Conservation (phyloP, 2,113 vertebrate genomes). For the Fregetta grallaria region DNA sequence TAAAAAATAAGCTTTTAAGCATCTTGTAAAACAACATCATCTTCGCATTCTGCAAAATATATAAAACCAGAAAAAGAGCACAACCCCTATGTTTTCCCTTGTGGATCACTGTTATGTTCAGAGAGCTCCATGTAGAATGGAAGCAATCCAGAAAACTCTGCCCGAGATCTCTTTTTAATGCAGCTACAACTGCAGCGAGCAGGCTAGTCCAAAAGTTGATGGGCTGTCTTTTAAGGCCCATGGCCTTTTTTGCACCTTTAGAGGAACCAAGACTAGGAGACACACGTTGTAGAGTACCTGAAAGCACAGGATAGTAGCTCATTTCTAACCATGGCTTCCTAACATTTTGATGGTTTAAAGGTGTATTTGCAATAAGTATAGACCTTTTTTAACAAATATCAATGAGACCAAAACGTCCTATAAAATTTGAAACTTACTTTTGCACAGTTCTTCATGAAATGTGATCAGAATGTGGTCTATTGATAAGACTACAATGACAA, state of each 20-base stretch:
- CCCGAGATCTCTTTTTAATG: background rate
- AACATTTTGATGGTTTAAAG: background rate
- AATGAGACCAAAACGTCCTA: background rate
- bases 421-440: background rate
- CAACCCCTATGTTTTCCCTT: background rate
- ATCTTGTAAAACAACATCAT: background rate
- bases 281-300: background rate
- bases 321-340: background rate
- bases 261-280: background rate
- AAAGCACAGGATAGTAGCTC: background rate
- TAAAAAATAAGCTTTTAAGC: background rate
- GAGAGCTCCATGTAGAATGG: background rate
- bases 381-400: background rate
- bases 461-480: background rate
- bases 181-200: background rate
- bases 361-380: background rate
- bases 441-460: background rate
- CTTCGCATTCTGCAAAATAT: background rate
- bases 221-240: background rate
- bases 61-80: background rate
- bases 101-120: background rate
- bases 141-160: background rate
- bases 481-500: background rate
- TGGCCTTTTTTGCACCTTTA: background rate
- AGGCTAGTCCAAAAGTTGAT: background rate